Evolutionary conservation across 2,888 invertebrate species (phyloP).

Genomic region (Heliconius hortense): DNA sequence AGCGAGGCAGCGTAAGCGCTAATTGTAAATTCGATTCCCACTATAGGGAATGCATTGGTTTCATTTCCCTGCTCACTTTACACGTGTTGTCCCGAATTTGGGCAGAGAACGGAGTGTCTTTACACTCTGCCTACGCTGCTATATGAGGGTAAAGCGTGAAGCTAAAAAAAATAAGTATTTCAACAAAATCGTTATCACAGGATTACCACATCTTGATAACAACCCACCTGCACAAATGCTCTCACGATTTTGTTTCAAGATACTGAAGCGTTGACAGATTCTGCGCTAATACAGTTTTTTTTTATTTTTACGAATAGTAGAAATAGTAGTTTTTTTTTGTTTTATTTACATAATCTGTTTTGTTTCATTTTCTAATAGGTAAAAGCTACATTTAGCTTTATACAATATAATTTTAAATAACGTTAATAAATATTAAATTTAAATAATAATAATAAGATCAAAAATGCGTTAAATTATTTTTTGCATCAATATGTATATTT

Average conservation of each 20-base stretch:
- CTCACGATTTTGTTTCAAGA: constrained; percentile 28
- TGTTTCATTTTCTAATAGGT: background rate
- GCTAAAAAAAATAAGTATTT: background rate
- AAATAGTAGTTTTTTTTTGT: background rate
- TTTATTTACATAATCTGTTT: background rate
- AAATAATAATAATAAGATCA: too few relatives aligned
- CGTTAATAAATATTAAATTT: too few relatives aligned
- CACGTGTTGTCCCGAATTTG: too few relatives aligned
- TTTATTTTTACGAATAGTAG: background rate
- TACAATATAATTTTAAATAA: too few relatives aligned
- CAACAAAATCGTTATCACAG: constrained; percentile 2
- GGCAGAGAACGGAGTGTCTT: background rate
- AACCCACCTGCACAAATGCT: constrained; percentile 16
- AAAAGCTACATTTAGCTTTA: too few relatives aligned
- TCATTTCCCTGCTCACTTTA: too few relatives aligned
- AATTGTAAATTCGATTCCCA: background rate
- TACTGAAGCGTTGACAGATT: constrained; percentile 26
- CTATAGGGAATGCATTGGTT: background rate
- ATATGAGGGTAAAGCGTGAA: background rate
- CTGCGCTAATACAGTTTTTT: constrained; percentile 13
- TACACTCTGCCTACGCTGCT: background rate
- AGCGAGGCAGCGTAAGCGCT: too few relatives aligned
- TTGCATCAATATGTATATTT: too few relatives aligned
- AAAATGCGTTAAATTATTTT: too few relatives aligned
- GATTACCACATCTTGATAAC: constrained; percentile 22